Base-by-base conservation (phyloP, 2,113 vertebrate genomes). In the Motacilla alba region DNA sequence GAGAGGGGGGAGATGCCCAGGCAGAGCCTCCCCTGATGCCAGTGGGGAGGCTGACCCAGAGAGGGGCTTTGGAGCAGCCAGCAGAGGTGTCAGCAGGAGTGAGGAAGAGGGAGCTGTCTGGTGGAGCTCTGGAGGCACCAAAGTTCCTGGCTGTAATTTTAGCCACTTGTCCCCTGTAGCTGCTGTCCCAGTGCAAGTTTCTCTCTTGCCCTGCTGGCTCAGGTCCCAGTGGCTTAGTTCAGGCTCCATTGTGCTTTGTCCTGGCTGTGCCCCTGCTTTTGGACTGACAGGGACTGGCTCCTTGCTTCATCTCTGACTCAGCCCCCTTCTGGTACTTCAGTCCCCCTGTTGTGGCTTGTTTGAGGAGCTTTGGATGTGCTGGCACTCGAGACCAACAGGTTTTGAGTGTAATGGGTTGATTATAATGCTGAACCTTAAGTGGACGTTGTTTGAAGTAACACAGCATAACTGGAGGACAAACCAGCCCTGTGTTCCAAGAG, bases 291-390 rank as follows among this genome's bases (percentile, higher is more conserved):
- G 30, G 62, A 19, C 39, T 11, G 50, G 23, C 87, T 49, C 41
- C 39, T 60, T 41, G n/a, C 67, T 76, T 80, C 1, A 3, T 21
- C 53, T 41, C 47, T n/a, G 69, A 4, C 87, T 83, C 50, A 27
- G 53, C 44, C 35, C 67, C 86, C 64, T 33, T 33, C 2, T 5
- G 33, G 21, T 53, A 26, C 67, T 46, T 64, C 44, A 27, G 49
- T 31, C 23, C n/a, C 41, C 6, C 35, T 0, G 4, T 3, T 0
- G 0, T 10, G 50, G 53, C 37, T 56, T 17, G 37, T 47, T 27
- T 27, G 80, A 92, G 76, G 39, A 68, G 66, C 37, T 43, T 28
- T 53, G 83, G 31, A 1, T 27, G 56, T 46, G 59, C 23, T 52
- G 37, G 55, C 50, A 28, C 22, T 67, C 0, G 3, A 78, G 62